Conservation (phyloP, 2,888 invertebrate species). For the Caenorhabditis sinica region DNA sequence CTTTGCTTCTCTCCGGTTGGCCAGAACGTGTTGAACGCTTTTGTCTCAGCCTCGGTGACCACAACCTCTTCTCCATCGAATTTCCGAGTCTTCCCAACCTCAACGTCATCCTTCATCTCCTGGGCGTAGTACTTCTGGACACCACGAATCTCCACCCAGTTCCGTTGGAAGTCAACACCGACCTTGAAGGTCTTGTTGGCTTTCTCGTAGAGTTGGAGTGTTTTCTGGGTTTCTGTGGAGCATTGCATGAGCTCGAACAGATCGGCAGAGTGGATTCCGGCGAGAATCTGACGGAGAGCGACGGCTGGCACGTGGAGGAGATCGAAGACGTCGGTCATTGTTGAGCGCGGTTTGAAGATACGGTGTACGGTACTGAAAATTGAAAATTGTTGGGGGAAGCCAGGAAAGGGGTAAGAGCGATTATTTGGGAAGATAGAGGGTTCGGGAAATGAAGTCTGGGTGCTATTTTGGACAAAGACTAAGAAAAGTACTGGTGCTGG, state of each 20-base stretch:
- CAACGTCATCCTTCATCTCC: background rate
- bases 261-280: background rate
- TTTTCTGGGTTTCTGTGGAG: background rate
- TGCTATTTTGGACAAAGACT: too few species aligned
- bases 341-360: too few species aligned
- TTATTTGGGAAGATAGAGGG: too few species aligned
- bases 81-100: background rate
- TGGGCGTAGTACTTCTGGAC: background rate
- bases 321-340: background rate
- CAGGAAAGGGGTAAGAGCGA: too few species aligned
- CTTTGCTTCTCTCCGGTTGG: background rate
- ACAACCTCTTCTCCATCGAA: background rate
- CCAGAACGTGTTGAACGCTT: background rate
- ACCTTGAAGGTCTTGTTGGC: background rate
- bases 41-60: background rate
- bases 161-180: background rate
- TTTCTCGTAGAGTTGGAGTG: background rate
- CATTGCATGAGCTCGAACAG: background rate
- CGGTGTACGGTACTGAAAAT: background rate
- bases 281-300: background rate
- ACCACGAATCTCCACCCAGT: background rate
- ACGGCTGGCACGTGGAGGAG: background rate
- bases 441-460: too few species aligned
- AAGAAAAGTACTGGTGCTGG: too few species aligned
- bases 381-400: background rate